A percentile compares a stretch with the other conserved stretches of the same genome.
Evolutionary conservation across 2,113 vertebrate genomes (phyloP).

Genomic region (Aix galericulata): DNA sequence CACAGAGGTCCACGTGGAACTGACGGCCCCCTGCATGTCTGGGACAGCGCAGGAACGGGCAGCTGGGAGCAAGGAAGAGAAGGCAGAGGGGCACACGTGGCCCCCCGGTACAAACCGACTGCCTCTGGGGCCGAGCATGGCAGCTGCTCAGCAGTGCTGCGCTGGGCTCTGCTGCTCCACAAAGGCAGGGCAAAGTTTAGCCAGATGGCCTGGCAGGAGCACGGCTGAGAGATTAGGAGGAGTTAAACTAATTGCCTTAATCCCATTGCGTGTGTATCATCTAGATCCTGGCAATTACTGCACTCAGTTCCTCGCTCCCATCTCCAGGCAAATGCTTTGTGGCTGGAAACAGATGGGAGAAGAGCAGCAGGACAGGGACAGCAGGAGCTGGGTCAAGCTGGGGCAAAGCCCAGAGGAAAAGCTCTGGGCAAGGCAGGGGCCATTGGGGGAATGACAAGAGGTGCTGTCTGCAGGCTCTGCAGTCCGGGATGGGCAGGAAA

Average conservation of each 20-base stretch:
- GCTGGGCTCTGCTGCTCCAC: neutral
- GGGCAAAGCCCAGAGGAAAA: neutral
- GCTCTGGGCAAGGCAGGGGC: neutral
- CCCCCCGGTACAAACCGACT: rapidly evolving
- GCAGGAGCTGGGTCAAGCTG: neutral
- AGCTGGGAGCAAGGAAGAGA: neutral
- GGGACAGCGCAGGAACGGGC: neutral
- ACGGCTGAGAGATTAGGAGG: constrained; percentile 30
- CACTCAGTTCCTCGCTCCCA: neutral
- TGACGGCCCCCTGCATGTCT: neutral
- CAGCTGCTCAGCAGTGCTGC: rapidly evolving
- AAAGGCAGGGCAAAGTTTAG: neutral
- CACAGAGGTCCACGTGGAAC: neutral
- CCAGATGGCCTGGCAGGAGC: constrained; percentile 57
- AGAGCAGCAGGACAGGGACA: neutral
- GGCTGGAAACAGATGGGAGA: constrained; percentile 39
- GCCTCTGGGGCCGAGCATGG: neutral
- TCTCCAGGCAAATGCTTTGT: neutral
- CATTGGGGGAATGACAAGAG: neutral
- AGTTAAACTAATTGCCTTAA: constrained; percentile 65
- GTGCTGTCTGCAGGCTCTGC: neutral
- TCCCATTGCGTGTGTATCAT: constrained; percentile 46
- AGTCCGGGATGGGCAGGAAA: neutral
- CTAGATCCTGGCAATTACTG: constrained; percentile 45
- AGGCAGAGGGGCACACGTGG: neutral